A percentile compares a stretch with the other conserved stretches of the same genome.
phyloP scores from a whole-genome alignment of 2,888 invertebrate genomes.

The Drosophila tanythrix region DNA sequence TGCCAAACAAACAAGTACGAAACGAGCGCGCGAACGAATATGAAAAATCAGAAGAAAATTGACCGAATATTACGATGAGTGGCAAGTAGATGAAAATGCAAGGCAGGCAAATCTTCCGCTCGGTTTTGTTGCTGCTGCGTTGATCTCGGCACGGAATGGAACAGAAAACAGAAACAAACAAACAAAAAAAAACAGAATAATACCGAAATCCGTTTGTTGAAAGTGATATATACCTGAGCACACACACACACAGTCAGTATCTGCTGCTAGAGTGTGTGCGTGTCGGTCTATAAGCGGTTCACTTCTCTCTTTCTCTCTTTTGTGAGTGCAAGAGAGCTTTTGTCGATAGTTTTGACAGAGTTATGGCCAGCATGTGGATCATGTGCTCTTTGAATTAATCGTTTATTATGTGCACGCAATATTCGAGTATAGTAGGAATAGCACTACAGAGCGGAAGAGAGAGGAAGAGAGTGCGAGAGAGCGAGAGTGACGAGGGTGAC shows the following conservation, averaged over 20 bases:
- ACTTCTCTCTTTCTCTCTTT: conserved; percentile 2
- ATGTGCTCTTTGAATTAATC: conserved; percentile 32
- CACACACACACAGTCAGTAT: conserved; percentile 12
- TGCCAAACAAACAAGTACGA: conserved; percentile 45
- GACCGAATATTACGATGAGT: conserved; percentile 15
- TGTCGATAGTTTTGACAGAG: conserved; percentile 7
- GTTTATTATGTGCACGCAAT: neutral
- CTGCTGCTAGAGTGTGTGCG: conserved; percentile 4
- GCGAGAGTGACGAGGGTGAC: neutral
- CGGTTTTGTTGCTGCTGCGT: conserved; percentile 39
- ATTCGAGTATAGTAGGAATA: neutral
- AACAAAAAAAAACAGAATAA: conserved; percentile 46
- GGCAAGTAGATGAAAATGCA: conserved; percentile 32
- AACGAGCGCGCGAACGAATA: conserved; percentile 29
- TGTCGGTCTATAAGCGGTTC: neutral
- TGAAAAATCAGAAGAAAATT: neutral
- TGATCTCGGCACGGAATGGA: conserved; percentile 41
- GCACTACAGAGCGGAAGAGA: neutral
- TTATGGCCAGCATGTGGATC: conserved; percentile 10
- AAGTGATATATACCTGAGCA: conserved; percentile 55
- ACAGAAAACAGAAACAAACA: conserved; percentile 9
- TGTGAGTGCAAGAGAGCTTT: conserved; percentile 9
- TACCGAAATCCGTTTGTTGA: conserved; percentile 70
- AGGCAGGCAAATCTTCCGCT: conserved; percentile 48
- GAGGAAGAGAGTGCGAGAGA: neutral